Evolutionary conservation across 2,113 vertebrate genomes (phyloP).

Genomic region (Dryoscopus gambensis): DNA sequence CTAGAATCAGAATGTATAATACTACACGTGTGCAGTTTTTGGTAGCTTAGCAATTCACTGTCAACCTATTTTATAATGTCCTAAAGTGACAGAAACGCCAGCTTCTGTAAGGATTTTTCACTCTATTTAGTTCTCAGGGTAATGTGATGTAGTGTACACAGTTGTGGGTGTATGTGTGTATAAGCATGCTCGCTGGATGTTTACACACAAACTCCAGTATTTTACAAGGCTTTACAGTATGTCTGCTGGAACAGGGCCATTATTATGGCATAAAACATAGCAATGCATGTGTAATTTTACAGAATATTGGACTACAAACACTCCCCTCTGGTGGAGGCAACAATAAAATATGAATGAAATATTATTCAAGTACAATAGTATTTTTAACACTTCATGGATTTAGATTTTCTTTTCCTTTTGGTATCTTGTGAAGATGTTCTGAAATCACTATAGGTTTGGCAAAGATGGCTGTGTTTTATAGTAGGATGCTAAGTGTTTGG

Average conservation of each 20-base stretch:
- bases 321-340: neutral
- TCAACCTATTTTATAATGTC: neutral
- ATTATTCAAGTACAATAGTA: neutral
- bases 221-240: neutral
- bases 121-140: neutral
- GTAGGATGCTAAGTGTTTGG: neutral
- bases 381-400: neutral
- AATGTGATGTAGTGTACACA: neutral
- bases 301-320: neutral
- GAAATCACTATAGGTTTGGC: neutral
- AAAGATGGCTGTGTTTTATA: neutral
- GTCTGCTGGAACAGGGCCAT: neutral
- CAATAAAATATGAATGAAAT: neutral
- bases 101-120: neutral
- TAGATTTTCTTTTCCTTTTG: neutral
- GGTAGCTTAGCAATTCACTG: neutral
- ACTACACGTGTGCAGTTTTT: neutral
- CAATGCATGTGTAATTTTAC: neutral
- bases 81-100: neutral
- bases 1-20: neutral
- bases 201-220: neutral
- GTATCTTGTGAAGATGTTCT: neutral
- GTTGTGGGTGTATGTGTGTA: neutral
- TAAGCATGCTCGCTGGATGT: neutral
- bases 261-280: neutral